These are phyloP conservation scores for Cecropterus lyciades DNA, from an alignment of 1,140 invertebrate species.

Conservation along the genomic window DNA sequence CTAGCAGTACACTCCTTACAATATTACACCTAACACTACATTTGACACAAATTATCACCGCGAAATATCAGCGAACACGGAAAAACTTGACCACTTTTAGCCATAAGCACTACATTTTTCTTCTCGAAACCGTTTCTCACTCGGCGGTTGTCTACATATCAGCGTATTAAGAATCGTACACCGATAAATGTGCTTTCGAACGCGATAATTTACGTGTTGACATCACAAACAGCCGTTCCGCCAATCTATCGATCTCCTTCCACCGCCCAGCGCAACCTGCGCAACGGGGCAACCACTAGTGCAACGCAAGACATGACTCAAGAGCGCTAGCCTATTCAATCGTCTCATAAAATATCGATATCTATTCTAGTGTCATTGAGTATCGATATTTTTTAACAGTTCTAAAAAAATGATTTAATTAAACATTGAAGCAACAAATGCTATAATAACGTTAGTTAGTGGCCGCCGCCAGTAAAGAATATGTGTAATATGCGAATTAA, in stretches of 20 bases:
- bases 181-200: conserved; percentile 48
- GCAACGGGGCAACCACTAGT: conserved; percentile 38
- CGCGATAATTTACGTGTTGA: conserved; percentile 64
- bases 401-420: too few species aligned
- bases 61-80: conserved; percentile 44
- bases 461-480: too few species aligned
- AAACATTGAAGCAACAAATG: too few species aligned
- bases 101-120: conserved; percentile 22
- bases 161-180: conserved; percentile 32
- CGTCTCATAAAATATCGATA: neutral
- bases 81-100: conserved; percentile 35
- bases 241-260: conserved; percentile 61
- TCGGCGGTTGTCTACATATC: conserved; percentile 33
- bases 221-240: conserved; percentile 66
- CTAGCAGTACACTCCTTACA: conserved; percentile 48
- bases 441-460: too few species aligned
- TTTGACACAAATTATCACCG: conserved; percentile 82
- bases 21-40: conserved; percentile 64
- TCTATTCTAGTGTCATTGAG: too few species aligned
- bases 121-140: conserved; percentile 22
- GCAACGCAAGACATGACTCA: conserved; percentile 18
- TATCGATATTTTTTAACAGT: too few species aligned
- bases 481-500: too few species aligned
- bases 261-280: conserved; percentile 41
- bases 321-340: neutral